Evolutionary conservation across 2,888 invertebrate species (phyloP).

Genomic region (Augiades crinisus): DNA sequence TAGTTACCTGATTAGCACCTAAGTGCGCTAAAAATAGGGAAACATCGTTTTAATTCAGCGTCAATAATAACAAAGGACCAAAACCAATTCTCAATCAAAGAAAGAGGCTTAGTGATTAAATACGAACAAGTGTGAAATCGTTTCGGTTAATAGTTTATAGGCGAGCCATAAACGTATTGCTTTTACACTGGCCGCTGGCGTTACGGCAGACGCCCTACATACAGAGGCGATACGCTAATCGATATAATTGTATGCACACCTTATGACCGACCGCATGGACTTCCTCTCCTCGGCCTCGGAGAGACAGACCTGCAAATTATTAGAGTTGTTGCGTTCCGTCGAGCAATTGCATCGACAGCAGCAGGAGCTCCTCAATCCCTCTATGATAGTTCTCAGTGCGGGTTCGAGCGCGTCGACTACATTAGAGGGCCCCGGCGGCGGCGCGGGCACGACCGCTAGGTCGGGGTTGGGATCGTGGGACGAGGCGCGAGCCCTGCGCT

Average conservation of each 20-base stretch:
- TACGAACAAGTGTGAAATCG: slow-evolving; percentile 43
- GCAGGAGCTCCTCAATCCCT: slow-evolving; percentile 61
- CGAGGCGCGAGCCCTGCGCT: slow-evolving; percentile 63
- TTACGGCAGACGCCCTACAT: slow-evolving; percentile 37
- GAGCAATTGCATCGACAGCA: slow-evolving; percentile 74
- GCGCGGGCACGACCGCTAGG: slow-evolving; percentile 39
- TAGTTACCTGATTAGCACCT: slow-evolving; percentile 76
- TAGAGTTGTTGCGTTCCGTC: slow-evolving; percentile 55
- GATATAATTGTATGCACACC: slow-evolving; percentile 72
- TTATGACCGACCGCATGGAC: slow-evolving; percentile 84
- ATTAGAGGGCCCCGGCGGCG: slow-evolving; percentile 40
- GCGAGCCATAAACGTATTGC: slow-evolving; percentile 34
- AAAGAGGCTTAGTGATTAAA: slow-evolving; percentile 33
- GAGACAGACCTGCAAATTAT: slow-evolving; percentile 80
- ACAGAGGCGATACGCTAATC: slow-evolving; percentile 40
- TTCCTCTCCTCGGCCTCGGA: slow-evolving; percentile 76
- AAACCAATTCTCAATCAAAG: slow-evolving; percentile 34
- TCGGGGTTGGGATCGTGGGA: slow-evolving; percentile 58
- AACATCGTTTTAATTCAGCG: slow-evolving; percentile 38
- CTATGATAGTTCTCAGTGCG: slow-evolving; percentile 63
- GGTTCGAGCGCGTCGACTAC: slow-evolving; percentile 73
- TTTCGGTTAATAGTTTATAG: slow-evolving; percentile 38
- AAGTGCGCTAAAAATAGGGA: slow-evolving; percentile 78
- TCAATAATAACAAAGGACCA: slow-evolving; percentile 30
- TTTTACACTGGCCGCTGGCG: slow-evolving; percentile 37